A percentile compares a stretch with the other conserved stretches of the same genome.
phyloP scores from a whole-genome alignment of 2,113 vertebrate species.

The Scatophagus argus region DNA sequence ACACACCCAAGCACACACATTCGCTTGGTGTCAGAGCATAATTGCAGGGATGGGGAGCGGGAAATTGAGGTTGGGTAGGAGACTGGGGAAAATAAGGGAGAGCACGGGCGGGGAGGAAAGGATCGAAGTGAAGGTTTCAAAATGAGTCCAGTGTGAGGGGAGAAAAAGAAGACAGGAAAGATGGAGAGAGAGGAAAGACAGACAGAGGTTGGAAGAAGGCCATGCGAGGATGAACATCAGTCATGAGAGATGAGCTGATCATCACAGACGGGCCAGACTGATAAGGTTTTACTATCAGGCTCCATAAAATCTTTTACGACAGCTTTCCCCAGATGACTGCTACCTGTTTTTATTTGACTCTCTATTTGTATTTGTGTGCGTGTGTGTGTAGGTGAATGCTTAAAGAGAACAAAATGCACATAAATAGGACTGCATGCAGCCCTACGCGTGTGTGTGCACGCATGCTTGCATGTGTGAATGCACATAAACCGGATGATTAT shows the following conservation, averaged over 20 bases:
- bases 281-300: slow-evolving; percentile 73
- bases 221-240: slow-evolving; percentile 52
- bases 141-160: background rate
- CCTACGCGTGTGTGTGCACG: background rate
- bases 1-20: slow-evolving; percentile 7
- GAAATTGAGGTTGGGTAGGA: slow-evolving; percentile 60
- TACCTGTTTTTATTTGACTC: slow-evolving; percentile 68
- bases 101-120: background rate
- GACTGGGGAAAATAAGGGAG: slow-evolving; percentile 26
- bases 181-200: background rate
- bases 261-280: slow-evolving; percentile 57
- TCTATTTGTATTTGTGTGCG: slow-evolving; percentile 44
- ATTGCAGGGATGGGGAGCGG: slow-evolving; percentile 49
- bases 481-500: slow-evolving; percentile 47
- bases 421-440: slow-evolving; percentile 9
- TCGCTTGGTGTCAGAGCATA: slow-evolving; percentile 34
- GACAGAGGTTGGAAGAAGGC: slow-evolving; percentile 3
- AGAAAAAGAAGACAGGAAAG: background rate
- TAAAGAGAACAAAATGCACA: slow-evolving; percentile 22
- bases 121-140: background rate
- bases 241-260: slow-evolving; percentile 65
- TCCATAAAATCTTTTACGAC: slow-evolving; percentile 72
- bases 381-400: slow-evolving; percentile 20
- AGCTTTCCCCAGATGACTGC: slow-evolving; percentile 58
- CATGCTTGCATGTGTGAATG: slow-evolving; percentile 37